These are phyloP conservation scores for Gonatopus flavifemur DNA, from an alignment of 1,140 invertebrate genomes.

Conservation along the genomic window DNA sequence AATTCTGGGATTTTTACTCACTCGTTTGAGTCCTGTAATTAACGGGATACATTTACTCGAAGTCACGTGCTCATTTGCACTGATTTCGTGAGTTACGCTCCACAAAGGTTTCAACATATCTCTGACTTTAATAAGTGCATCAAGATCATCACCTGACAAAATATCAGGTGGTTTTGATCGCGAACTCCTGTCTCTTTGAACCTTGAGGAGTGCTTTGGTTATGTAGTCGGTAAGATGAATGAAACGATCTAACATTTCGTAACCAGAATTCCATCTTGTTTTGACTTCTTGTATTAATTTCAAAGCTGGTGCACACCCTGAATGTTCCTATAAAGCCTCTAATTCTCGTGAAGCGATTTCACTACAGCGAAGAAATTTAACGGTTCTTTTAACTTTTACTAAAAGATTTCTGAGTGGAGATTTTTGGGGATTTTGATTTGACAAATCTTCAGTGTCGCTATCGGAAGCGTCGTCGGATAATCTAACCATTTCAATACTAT, in stretches of 20 bases:
- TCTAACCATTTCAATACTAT: neutral
- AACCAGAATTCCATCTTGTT: slow-evolving; percentile 3
- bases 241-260: slow-evolving; percentile 7
- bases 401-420: neutral
- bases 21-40: neutral
- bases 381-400: slow-evolving; percentile 7
- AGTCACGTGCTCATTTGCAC: slow-evolving; percentile 3
- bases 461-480: neutral
- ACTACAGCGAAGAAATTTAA: slow-evolving; percentile 6
- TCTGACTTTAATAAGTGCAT: slow-evolving; percentile 2
- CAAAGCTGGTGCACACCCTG: neutral
- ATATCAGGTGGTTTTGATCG: slow-evolving; percentile 3
- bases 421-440: neutral
- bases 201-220: neutral
- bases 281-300: slow-evolving; percentile 11
- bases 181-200: neutral
- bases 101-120: slow-evolving; percentile 7
- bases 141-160: slow-evolving; percentile 1
- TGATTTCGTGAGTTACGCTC: neutral
- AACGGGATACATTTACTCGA: slow-evolving; percentile 9
- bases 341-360: slow-evolving; percentile 7
- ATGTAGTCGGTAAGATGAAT: neutral
- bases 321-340: neutral
- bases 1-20: neutral
- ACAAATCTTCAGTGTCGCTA: neutral